Evolutionary conservation across 2,797 vertebrate species (phyloP), one percentile per base, ranked within the genome.

Genomic region (Gobio occitaniae): DNA sequence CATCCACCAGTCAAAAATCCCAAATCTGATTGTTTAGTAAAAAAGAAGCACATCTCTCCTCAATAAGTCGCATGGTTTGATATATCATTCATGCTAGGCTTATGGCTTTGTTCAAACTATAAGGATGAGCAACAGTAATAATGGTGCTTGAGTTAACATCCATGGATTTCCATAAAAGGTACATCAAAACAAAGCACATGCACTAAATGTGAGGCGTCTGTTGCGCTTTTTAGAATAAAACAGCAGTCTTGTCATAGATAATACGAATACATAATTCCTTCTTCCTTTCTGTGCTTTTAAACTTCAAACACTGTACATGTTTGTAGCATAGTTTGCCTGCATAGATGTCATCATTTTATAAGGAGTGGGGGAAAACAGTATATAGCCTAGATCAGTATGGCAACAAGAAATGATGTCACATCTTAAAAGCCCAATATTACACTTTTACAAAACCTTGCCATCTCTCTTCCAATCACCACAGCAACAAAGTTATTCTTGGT

Each of bases 401-500:
- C 12, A 79, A 69, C 47, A 82, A 13, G 11, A 61, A 72, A 41
- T 78, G 17, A 83, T 54, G 66, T 54, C 59, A 75, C 21, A 41
- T 70, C 41, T 29, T 48, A 32, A 69, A 83, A 61, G 41, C 4
- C 11, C 66, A 86, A 75, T 48, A 6, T 74, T 76, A 74, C 32
- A 12, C 25, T 50, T 68, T 66, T 78, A 32, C 71, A 75, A 61
- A 54, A 47, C 21, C 41, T 47, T 72, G 32, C 29, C 76, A 82
- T 17, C 2, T 78, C 16, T 16, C 54, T n/a, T 84, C 17, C 11
- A 59, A 82, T 87, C 78, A 74, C 86, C 86, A 86, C 29, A 74
- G 86, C 65, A 87, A 86, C 86, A 84, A 75, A 79, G 78, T 82
- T 84, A 87, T 89, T 87, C 59, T 84, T 79, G 25, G 52, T 63